Evolutionary conservation across 1,140 invertebrate species (phyloP).

Genomic region (Drosophila triauraria): DNA sequence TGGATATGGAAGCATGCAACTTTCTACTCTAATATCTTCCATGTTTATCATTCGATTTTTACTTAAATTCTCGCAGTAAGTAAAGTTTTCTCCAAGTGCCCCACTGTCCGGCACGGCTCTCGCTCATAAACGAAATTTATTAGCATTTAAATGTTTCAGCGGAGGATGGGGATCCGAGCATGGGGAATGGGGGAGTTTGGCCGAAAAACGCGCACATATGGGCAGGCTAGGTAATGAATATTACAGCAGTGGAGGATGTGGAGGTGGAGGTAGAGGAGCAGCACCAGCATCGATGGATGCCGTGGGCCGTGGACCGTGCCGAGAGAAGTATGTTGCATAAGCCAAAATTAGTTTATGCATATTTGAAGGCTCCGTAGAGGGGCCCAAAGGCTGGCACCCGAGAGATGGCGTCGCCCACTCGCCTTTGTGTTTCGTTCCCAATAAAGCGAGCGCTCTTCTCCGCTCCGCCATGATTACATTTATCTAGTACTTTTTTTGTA

Average conservation of each 20-base stretch:
- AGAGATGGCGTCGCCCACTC: conserved; percentile 1
- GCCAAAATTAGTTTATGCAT: conserved; percentile 70
- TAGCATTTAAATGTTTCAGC: conserved; percentile 71
- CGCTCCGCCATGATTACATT: conserved; percentile 36
- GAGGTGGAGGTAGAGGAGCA: not conserved
- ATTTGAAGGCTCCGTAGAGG: conserved; percentile 49
- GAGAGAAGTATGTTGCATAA: conserved; percentile 65
- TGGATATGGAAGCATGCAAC: not conserved
- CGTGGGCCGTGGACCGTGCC: conserved; percentile 34
- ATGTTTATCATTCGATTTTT: too few relatives aligned
- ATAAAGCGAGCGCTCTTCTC: conserved; percentile 24
- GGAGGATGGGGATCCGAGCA: conserved; percentile 3
- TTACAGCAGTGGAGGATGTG: conserved; percentile 37
- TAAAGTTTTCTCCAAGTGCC: conserved; percentile 4
- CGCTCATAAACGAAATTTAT: conserved; percentile 69
- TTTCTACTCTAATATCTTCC: too few relatives aligned
- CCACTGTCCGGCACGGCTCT: conserved; percentile 41
- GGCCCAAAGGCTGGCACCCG: conserved; percentile 9
- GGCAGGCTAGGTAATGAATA: conserved; percentile 64
- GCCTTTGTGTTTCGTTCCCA: conserved; percentile 41
- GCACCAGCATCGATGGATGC: conserved; percentile 30
- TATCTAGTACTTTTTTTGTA: conserved; percentile 41
- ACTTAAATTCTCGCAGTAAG: too few relatives aligned
- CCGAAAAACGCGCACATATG: conserved; percentile 47
- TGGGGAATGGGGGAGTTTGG: conserved; percentile 10